Conservation (phyloP, 1,140 invertebrate genomes). For the Cardiocondyla obscurior region DNA sequence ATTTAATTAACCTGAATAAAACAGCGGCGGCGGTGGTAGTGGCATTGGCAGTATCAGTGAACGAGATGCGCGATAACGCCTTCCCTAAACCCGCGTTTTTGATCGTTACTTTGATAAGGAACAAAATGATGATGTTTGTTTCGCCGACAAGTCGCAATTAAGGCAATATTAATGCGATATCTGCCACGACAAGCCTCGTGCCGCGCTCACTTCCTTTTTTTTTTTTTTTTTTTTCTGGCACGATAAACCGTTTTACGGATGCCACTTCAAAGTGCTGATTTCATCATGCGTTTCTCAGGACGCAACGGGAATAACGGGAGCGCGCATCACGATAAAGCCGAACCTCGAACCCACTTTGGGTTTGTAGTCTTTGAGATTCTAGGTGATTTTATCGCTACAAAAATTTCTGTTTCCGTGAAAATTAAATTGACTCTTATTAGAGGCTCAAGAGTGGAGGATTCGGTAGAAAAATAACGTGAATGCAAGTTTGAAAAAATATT, state of each 20-base stretch:
- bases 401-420: neutral
- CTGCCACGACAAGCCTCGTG: neutral
- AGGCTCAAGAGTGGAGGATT: neutral
- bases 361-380: neutral
- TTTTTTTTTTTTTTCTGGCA: neutral
- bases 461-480: neutral
- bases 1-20: conserved; percentile 35
- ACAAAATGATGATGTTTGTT: conserved; percentile 5
- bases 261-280: neutral
- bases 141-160: neutral
- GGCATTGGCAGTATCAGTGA: conserved; percentile 13
- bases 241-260: neutral
- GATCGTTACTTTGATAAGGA: conserved; percentile 31
- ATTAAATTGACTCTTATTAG: neutral
- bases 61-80: neutral
- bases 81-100: neutral
- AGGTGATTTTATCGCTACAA: neutral
- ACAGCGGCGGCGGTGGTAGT: neutral
- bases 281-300: neutral
- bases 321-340: neutral
- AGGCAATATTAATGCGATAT: neutral
- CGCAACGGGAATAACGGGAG: neutral
- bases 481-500: neutral
- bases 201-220: neutral
- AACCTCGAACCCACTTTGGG: neutral